Percentiles rank a stretch among this genome's conserved stretches.
Evolutionary conservation across 2,797 vertebrate genomes (phyloP).

Genomic region (Lagocephalus sceleratus): DNA sequence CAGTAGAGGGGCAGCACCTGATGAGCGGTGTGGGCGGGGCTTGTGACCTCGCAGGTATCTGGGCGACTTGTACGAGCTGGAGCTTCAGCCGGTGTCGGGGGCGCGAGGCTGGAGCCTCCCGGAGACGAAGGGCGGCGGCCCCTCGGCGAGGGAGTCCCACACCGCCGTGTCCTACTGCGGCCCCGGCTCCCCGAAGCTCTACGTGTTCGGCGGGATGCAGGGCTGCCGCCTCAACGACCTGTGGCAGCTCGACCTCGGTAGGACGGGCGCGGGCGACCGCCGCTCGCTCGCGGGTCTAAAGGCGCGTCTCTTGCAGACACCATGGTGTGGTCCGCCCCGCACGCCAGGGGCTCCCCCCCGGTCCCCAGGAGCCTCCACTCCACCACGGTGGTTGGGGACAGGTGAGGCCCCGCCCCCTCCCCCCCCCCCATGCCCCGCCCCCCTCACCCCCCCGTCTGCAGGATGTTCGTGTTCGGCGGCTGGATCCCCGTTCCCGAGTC

Average conservation of each 20-base stretch:
- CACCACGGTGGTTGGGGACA: slow-evolving; percentile 92
- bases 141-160: slow-evolving; percentile 91
- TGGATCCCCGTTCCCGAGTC: slow-evolving; percentile 86
- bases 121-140: slow-evolving; percentile 84
- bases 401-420: slow-evolving; percentile 70
- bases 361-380: slow-evolving; percentile 95
- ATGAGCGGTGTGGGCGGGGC: too few relatives aligned
- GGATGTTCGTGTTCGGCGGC: slow-evolving; percentile 97
- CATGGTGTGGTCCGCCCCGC: slow-evolving; percentile 90
- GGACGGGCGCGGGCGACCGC: too few relatives aligned
- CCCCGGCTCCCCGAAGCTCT: slow-evolving; percentile 85
- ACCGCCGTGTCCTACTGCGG: slow-evolving; percentile 83
- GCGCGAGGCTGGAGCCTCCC: slow-evolving; percentile 89
- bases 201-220: slow-evolving; percentile 95
- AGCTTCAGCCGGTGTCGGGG: slow-evolving; percentile 88
- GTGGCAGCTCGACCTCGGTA: slow-evolving; percentile 95
- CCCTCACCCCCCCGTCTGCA: slow-evolving; percentile 51
- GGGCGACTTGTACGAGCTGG: slow-evolving; percentile 93
- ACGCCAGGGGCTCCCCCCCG: slow-evolving; percentile 82
- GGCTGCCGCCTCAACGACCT: slow-evolving; percentile 88
- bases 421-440: too few relatives aligned
- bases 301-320: slow-evolving; percentile 87
- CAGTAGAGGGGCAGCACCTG: too few relatives aligned
- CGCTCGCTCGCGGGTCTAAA: too few relatives aligned
- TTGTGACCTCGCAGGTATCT: slow-evolving; percentile 78